These are phyloP conservation scores for Cyclina sinensis DNA, from an alignment of 1,140 invertebrate genomes.

Conservation along the genomic window DNA sequence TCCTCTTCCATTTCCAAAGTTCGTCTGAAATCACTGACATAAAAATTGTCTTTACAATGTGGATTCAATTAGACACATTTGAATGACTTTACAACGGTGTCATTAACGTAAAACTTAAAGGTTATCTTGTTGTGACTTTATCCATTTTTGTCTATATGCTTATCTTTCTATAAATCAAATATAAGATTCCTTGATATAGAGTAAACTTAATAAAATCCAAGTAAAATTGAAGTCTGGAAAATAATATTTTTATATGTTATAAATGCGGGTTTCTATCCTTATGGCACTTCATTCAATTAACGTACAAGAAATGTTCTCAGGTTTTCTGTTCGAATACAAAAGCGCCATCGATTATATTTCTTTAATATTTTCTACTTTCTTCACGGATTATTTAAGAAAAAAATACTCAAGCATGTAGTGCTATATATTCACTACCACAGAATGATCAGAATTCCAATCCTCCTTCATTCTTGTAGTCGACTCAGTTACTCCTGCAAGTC, in stretches of 20 bases:
- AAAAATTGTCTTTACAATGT: no score
- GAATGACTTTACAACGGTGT: no score
- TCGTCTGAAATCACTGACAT: background rate
- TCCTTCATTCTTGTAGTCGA: background rate
- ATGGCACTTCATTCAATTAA: background rate
- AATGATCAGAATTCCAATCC: background rate
- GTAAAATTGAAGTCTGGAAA: no score
- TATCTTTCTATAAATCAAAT: no score
- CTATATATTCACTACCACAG: background rate
- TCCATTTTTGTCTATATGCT: no score
- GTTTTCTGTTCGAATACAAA: background rate
- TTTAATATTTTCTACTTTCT: background rate
- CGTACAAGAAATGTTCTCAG: background rate
- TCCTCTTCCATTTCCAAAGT: background rate
- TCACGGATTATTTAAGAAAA: background rate
- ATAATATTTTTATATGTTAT: background rate
- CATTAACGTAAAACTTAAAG: no score
- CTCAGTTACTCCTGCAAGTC: background rate
- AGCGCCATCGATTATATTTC: background rate
- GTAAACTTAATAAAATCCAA: no score
- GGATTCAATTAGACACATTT: no score
- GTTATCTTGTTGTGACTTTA: no score
- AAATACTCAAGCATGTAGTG: background rate
- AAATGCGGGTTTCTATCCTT: background rate
- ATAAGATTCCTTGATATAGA: no score